Base-by-base conservation (phyloP, 1,140 invertebrate genomes). In the Antheraea mylitta region DNA sequence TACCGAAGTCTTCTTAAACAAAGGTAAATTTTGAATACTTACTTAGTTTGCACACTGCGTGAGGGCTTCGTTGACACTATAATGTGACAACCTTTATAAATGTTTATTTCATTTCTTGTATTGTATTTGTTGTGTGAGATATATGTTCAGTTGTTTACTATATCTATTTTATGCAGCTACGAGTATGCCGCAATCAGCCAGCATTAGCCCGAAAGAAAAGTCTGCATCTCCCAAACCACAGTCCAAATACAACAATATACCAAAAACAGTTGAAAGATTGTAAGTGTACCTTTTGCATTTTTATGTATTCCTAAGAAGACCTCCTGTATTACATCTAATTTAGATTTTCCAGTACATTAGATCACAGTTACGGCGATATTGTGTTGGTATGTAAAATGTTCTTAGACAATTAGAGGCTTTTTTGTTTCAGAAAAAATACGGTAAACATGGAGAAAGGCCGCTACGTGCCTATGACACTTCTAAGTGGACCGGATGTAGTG, bases 401-500 rank as follows among this genome's bases (percentile, higher is more conserved):
- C 11, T 38, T 37, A 38, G 13, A 53, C 16, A 53, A 0, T 53
- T 16, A 2, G 10, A 4, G 37, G 36, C 37, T 3, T 30, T 66
- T 3, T 65, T 38, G 75, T 72, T 68, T 58, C 67, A 83, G 81
- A 66, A 77, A 79, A 68, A 83, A 82, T 65, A 88, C 80, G 78
- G 76, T 78, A n/a, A 76, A 75, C 19, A 80, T 85, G 61, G 84
- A 82, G 71, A 84, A 83, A 42, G 79, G 67, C 68, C 78, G 81
- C 60, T 81, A 73, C 67, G 76, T 76, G 30, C 70, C 61, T 18
- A 30, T 45, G 22, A 59, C 22, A 18, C 58, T n/a, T 18, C 45
- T 53, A 61, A 53, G 6, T 53, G 45, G 16, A n/a, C 68, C 45
- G 45, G 45, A 53, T 22, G 37, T 42, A 30, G 37, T 66, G 45